phyloP scores from a whole-genome alignment of 2,113 vertebrate genomes.

The Apaloderma vittatum region DNA sequence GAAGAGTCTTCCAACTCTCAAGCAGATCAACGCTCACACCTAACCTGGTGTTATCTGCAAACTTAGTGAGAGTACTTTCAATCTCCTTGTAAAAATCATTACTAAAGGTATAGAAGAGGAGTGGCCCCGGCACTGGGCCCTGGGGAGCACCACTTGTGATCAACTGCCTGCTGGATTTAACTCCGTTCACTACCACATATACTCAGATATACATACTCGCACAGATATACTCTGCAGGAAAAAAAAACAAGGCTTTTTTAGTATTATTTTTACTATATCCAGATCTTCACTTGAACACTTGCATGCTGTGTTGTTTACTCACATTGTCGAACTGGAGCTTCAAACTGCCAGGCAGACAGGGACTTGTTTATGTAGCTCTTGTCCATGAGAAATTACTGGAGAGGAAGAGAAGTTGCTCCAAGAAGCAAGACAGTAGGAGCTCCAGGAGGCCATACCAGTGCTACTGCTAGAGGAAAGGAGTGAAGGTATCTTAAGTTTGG shows the following conservation, averaged over 20 bases:
- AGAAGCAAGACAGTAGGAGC: not conserved
- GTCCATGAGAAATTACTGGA: not conserved
- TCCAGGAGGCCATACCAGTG: not conserved
- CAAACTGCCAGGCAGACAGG: not conserved
- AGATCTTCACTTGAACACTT: not conserved
- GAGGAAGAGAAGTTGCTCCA: not conserved
- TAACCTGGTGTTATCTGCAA: too few relatives aligned
- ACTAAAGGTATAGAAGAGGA: too few relatives aligned
- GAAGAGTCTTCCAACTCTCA: too few relatives aligned
- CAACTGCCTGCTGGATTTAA: too few relatives aligned
- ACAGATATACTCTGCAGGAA: too few relatives aligned
- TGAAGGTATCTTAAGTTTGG: not conserved
- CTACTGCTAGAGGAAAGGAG: not conserved
- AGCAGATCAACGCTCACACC: too few relatives aligned
- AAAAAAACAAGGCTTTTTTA: not conserved
- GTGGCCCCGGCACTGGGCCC: too few relatives aligned
- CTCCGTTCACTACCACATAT: too few relatives aligned
- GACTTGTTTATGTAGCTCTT: not conserved
- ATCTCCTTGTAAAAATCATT: too few relatives aligned
- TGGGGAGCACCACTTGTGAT: too few relatives aligned
- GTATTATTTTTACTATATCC: not conserved
- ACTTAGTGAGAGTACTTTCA: too few relatives aligned
- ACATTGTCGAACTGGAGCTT: not conserved
- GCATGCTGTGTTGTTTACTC: not conserved
- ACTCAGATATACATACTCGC: too few relatives aligned